Evolutionary conservation across 37 sponge, comb jelly and placozoan species (phyloP).

Genomic region (Cladorhizidae sp.): DNA sequence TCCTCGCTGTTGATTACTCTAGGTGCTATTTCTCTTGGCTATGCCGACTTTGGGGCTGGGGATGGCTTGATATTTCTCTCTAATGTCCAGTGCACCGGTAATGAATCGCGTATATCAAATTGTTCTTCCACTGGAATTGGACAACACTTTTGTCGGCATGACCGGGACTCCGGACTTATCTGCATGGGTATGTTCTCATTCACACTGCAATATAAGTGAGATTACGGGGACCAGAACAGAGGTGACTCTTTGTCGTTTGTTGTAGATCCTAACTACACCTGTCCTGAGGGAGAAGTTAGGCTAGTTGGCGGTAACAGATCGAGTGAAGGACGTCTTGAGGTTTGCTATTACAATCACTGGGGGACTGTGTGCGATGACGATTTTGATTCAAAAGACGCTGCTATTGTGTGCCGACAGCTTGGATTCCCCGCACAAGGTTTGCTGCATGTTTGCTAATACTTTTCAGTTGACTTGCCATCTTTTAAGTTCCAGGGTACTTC

Average conservation of each 20-base stretch:
- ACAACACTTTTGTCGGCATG: slow-evolving; percentile 24
- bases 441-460: too few species aligned
- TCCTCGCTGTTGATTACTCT: not conserved
- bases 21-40: slow-evolving; percentile 26
- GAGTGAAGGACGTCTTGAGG: slow-evolving; percentile 53
- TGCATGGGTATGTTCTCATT: slow-evolving; percentile 29
- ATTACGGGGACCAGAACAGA: not conserved
- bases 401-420: slow-evolving; percentile 51
- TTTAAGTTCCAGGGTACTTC: too few species aligned
- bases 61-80: slow-evolving; percentile 20
- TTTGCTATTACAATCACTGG: slow-evolving; percentile 55
- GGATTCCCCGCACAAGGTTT: slow-evolving; percentile 35
- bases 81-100: slow-evolving; percentile 30
- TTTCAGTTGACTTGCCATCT: too few species aligned
- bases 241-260: not conserved
- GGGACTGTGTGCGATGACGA: slow-evolving; percentile 59
- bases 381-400: slow-evolving; percentile 42
- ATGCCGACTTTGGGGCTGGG: slow-evolving; percentile 50
- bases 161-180: slow-evolving; percentile 44
- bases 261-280: slow-evolving; percentile 22
- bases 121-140: slow-evolving; percentile 7
- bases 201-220: too few species aligned
- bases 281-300: slow-evolving; percentile 22
- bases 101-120: slow-evolving; percentile 19
- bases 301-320: slow-evolving; percentile 30